Evolutionary conservation across 92 coral and sea anemone genomes (phyloP), one percentile per base, ranked within the genome.

Genomic region (Umimayanthus chanpuru): DNA sequence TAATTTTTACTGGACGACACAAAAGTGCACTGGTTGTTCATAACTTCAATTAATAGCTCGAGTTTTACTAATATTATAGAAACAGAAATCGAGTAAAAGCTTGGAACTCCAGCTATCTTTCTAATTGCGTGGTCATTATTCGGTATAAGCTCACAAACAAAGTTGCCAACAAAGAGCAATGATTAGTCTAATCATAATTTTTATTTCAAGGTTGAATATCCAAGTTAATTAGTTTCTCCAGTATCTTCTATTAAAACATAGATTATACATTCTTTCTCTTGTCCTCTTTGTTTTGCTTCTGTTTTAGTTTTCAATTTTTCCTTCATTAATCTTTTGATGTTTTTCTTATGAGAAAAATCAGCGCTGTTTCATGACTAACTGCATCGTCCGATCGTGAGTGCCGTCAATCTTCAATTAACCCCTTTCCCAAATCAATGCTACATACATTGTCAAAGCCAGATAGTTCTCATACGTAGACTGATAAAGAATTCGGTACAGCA

Each of bases 161-260:
- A 75, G 39, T 18, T 26, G 23, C 26, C 79, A 39, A 36, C 79
- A 18, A 75, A 75, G 79, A 43, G 26, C 32, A 43, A n/a, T 28
- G 32, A 49, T 53, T 79, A 56, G 40, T 32, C 68, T 79, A 50
- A 79, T 79, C 53, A 32, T 20, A 5, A 26, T 7, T 79, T 30
- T n/a, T n/a, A n/a, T n/a, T 30, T 56, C 38, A 4, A 53, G 39
- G 44, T 79, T 79, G 66, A 79, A 50, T 79, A 29, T 25, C 66
- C 66, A 50, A 32, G 82, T 79, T 79, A 79, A 79, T 49, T 79
- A 79, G 9, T 79, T 53, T 79, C 65, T 29, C 66, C 53, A 53
- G n/a, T 49, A 15, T 18, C 20, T 55, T 78, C 39, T 28, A 12
- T 79, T 79, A 39, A 32, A 29, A 6, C 39, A 79, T 39, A 75